Base-by-base conservation (phyloP, 2,888 invertebrate species). In the Papilio demoleus region DNA sequence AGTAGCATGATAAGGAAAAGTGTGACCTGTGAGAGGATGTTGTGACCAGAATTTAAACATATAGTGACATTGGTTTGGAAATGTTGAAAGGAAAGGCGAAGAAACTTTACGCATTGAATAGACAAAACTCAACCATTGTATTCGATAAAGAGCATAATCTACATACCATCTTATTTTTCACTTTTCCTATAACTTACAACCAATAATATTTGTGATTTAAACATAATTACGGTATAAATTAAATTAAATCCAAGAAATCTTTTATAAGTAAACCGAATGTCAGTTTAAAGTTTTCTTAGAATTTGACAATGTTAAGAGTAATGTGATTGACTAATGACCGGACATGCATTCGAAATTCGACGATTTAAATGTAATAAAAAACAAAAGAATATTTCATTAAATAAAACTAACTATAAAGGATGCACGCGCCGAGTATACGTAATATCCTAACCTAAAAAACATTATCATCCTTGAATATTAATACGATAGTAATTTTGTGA, bases 341-440 rank as follows among this genome's bases (percentile, higher is more conserved):
- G 31, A 31, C 45, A 42, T 17, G n/a, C 27, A 47, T 11, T 14
- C 9, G 36, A 34, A 36, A 22, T 36, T 45, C 11, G 11, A 59
- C 31, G 0, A 45, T 65, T 65, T 60, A 45, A 47, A 36, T 22
- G n/a, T 38, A 47, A 2, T 47, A 36, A 58, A 59, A 68, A 64
- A 38, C 59, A 14, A 19, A 14, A 4, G 36, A 34, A 34, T 36
- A 40, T 19, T 38, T 68, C 64, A 68, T 64, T 68, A 64, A 31
- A 47, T 47, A 59, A 68, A 68, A 68, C 31, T 24, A 5, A 45
- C 17, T 31, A 50, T 40, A 38, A 40, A 68, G 68, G 68, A 68
- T 64, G 40, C 59, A 47, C 64, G 68, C 36, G 64, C 24, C 17
- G 38, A 47, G 64, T n/a, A 50, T 68, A 68, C 45, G 24, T 64